Evolutionary conservation across 2,888 invertebrate genomes (phyloP).

Genomic region (Steinernema hermaphroditum): DNA sequence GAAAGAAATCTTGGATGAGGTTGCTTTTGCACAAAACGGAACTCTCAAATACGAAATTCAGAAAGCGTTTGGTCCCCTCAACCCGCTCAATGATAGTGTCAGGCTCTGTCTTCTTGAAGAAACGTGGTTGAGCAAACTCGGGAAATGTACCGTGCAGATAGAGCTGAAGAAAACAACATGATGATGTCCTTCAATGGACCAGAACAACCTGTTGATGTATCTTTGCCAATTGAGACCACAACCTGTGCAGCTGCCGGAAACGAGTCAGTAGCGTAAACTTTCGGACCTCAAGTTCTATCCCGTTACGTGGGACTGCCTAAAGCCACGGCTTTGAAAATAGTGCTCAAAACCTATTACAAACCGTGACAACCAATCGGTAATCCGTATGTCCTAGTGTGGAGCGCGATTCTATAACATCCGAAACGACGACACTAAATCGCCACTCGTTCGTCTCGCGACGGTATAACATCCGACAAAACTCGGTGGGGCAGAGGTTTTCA

Average conservation of each 20-base stretch:
- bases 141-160: constrained; percentile 21
- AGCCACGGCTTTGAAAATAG: too few relatives aligned
- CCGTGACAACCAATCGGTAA: constrained; percentile 6
- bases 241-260: constrained; percentile 13
- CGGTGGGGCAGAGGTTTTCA: not conserved
- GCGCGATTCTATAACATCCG: constrained; percentile 9
- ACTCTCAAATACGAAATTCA: constrained; percentile 10
- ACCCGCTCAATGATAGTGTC: constrained; percentile 16
- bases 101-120: constrained; percentile 7
- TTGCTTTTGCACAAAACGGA: constrained; percentile 9
- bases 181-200: not conserved
- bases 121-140: constrained; percentile 7
- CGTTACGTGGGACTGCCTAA: constrained; percentile 12
- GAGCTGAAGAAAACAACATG: not conserved
- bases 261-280: constrained; percentile 8
- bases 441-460: constrained; percentile 17
- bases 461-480: constrained; percentile 20
- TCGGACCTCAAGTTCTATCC: not conserved
- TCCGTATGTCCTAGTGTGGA: constrained; percentile 9
- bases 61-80: constrained; percentile 1
- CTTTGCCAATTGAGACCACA: constrained; percentile 6
- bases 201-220: constrained; percentile 15
- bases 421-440: constrained; percentile 4
- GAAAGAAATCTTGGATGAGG: not conserved
- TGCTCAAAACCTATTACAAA: too few relatives aligned